Evolutionary conservation across 2,797 vertebrate species (phyloP).

Genomic region (Mormyrus hasselquistii): DNA sequence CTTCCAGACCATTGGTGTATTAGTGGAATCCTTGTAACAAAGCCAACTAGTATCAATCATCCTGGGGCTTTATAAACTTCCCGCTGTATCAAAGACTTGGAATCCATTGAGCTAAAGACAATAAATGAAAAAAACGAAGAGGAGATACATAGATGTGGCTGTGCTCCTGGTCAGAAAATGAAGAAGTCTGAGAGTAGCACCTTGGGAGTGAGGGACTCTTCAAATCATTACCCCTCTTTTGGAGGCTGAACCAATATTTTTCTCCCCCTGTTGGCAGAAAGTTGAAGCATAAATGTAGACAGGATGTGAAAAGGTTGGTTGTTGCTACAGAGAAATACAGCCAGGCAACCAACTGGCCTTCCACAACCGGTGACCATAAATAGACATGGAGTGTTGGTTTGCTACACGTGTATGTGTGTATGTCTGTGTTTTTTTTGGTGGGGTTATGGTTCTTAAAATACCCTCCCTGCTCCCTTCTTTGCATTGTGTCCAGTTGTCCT

Average conservation of each 20-base stretch:
- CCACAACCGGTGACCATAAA: conserved; percentile 32
- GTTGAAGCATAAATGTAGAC: not conserved
- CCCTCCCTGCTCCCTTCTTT: not conserved
- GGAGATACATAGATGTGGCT: not conserved
- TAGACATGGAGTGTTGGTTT: conserved; percentile 22
- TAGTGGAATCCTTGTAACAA: not conserved
- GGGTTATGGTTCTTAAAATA: conserved; percentile 6
- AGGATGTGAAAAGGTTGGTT: not conserved
- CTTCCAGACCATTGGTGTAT: not conserved
- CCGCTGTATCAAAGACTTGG: not conserved
- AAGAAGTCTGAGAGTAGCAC: not conserved
- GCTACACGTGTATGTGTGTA: conserved; percentile 39
- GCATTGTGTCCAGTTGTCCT: not conserved
- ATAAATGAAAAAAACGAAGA: not conserved
- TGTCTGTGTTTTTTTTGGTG: conserved; percentile 26
- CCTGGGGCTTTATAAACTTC: not conserved
- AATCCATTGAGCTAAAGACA: not conserved
- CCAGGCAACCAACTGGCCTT: conserved; percentile 50
- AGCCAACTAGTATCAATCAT: not conserved
- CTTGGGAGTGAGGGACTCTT: not conserved
- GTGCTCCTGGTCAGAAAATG: not conserved
- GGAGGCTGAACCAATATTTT: not conserved
- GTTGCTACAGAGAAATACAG: conserved; percentile 41
- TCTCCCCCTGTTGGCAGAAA: not conserved
- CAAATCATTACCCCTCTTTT: not conserved